Evolutionary conservation across 2,113 vertebrate species (phyloP).

Genomic region (Forbesichthys papilliferus): DNA sequence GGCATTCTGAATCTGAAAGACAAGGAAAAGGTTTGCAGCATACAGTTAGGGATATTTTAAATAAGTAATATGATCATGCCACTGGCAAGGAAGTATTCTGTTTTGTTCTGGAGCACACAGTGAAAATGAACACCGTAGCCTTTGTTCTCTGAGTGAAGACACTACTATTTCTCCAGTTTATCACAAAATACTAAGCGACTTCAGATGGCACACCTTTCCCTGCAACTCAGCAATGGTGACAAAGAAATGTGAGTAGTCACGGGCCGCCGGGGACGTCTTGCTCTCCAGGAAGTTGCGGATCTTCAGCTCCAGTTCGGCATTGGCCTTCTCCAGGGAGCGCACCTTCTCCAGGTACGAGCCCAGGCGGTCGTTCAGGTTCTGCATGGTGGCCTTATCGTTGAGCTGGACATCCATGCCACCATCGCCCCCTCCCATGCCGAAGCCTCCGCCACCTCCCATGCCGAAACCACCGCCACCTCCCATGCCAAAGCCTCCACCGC

Average conservation of each 20-base stretch:
- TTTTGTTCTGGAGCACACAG: no score
- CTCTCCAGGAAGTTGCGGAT: conserved; percentile 88
- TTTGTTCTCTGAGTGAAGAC: no score
- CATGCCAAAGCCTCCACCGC: conserved; percentile 1
- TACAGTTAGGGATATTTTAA: no score
- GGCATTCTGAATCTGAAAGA: conserved; percentile 79
- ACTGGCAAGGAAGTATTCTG: no score
- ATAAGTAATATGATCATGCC: no score
- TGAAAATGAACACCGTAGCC: no score
- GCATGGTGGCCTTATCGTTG: conserved; percentile 93
- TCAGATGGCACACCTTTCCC: conserved; percentile 77
- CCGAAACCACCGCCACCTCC: conserved; percentile 21
- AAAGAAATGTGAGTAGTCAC: conserved; percentile 81
- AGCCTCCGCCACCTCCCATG: not conserved
- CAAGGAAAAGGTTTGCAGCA: not conserved
- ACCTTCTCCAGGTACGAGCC: conserved; percentile 89
- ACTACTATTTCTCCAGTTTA: no score
- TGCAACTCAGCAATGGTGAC: conserved; percentile 83
- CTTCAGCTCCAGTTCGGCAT: conserved; percentile 80
- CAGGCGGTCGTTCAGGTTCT: conserved; percentile 91
- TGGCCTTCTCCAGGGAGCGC: conserved; percentile 81
- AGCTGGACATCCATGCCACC: conserved; percentile 51
- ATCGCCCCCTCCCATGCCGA: conserved; percentile 6
- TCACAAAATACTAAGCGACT: no score
- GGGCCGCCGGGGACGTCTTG: conserved; percentile 68